A percentile compares a stretch with the other conserved stretches of the same genome.
phyloP scores from a whole-genome alignment of 2,888 invertebrate genomes.

The Nemapogon koenigi region DNA sequence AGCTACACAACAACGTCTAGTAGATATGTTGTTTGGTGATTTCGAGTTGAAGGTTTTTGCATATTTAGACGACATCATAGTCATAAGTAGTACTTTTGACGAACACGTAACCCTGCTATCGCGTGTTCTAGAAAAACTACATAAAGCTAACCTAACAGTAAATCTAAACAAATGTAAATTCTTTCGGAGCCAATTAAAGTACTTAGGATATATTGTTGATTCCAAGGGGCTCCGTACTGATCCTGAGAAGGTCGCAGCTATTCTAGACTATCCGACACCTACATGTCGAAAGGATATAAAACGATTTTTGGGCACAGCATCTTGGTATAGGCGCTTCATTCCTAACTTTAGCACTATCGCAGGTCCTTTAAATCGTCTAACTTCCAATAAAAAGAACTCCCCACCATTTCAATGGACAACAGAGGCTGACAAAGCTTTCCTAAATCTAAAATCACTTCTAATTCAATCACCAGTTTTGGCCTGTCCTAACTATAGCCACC shows the following conservation, averaged over 20 bases:
- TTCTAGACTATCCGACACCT: constrained; percentile 19
- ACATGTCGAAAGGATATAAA: constrained; percentile 16
- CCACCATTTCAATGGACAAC: constrained; percentile 17
- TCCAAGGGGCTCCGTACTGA: constrained; percentile 19
- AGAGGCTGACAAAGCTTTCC: constrained; percentile 11
- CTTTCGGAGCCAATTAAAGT: constrained; percentile 7
- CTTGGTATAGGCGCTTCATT: constrained; percentile 20
- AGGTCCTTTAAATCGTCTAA: constrained; percentile 19
- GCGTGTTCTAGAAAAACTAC: constrained; percentile 16
- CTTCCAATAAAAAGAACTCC: constrained; percentile 16
- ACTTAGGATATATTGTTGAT: constrained; percentile 20
- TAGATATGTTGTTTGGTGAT: constrained; percentile 17
- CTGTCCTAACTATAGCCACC: constrained; percentile 8
- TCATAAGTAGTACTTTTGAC: constrained; percentile 16
- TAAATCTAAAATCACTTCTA: constrained; percentile 8
- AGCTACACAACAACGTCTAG: constrained; percentile 20
- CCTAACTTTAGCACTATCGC: constrained; percentile 19
- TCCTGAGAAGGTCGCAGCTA: constrained; percentile 20
- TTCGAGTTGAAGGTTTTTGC: constrained; percentile 18
- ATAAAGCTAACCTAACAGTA: constrained; percentile 17
- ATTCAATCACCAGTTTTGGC: constrained; percentile 9
- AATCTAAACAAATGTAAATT: constrained; percentile 15
- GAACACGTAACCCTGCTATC: constrained; percentile 17
- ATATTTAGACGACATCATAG: constrained; percentile 19
- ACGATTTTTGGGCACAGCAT: constrained; percentile 18